phyloP scores from a whole-genome alignment of 2,113 vertebrate species.

The Melanerpes formicivorus region DNA sequence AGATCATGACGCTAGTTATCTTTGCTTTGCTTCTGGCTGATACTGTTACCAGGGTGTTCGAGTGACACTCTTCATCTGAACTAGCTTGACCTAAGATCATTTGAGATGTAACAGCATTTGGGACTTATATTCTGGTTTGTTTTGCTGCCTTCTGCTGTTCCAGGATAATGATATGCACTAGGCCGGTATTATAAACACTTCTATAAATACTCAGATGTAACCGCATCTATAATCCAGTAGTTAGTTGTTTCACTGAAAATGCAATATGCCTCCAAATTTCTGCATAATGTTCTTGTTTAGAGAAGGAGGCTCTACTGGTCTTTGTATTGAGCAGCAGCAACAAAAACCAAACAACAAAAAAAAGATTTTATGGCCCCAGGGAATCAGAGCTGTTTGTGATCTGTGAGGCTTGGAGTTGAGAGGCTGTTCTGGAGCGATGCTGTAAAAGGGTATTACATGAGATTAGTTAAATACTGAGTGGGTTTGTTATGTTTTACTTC shows the following conservation, averaged over 20 bases:
- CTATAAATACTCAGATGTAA: not conserved
- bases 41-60: not conserved
- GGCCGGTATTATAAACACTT: not conserved
- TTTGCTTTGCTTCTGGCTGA: not conserved
- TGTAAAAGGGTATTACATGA: not conserved
- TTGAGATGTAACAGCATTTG: not conserved
- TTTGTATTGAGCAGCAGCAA: not conserved
- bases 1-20: constrained; percentile 31
- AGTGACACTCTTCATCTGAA: not conserved
- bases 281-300: not conserved
- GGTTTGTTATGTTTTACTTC: not conserved
- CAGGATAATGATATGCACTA: not conserved
- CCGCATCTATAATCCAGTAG: not conserved
- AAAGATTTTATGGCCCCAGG: not conserved
- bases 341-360: too few relatives aligned
- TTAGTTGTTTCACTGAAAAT: not conserved
- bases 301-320: not conserved
- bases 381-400: not conserved
- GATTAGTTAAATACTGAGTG: not conserved
- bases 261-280: not conserved
- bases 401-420: not conserved
- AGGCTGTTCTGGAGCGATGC: not conserved
- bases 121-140: not conserved
- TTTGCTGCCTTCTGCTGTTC: not conserved
- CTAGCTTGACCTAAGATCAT: not conserved